Evolutionary conservation across 2,888 invertebrate genomes (phyloP).

Genomic region (Himalopsyche japonica): DNA sequence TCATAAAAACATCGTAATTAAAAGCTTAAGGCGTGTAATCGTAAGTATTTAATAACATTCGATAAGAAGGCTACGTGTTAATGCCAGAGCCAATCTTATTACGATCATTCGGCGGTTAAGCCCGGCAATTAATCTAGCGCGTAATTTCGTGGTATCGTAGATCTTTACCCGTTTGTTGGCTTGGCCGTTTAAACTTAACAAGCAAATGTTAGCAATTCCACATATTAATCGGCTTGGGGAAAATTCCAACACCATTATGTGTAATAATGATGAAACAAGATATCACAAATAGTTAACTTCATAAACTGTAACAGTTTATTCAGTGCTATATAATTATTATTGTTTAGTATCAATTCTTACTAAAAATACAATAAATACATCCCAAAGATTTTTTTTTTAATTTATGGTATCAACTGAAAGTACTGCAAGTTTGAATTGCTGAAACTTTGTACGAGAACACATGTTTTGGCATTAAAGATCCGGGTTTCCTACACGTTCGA

Average conservation of each 20-base stretch:
- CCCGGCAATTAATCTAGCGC: constrained; percentile 15
- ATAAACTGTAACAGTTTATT: no score
- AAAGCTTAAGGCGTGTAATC: not conserved
- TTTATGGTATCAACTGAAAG: no score
- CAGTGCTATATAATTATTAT: no score
- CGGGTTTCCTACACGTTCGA: no score
- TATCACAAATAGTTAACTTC: not conserved
- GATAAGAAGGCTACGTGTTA: not conserved
- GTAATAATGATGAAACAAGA: not conserved
- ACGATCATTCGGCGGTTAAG: constrained; percentile 4
- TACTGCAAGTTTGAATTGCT: no score
- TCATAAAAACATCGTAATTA: not conserved
- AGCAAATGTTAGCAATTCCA: not conserved
- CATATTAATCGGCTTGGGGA: not conserved
- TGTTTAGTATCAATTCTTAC: no score
- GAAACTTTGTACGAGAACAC: no score
- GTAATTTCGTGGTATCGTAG: constrained; percentile 8
- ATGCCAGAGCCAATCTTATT: not conserved
- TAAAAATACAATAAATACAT: no score
- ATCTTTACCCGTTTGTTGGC: constrained; percentile 1
- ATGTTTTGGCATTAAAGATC: no score
- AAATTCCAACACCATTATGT: not conserved
- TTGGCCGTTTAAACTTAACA: not conserved
- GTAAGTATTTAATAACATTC: not conserved
- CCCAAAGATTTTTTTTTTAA: no score